Conservation (phyloP, 2,888 invertebrate species). For the Dasysyrphus tricinctus region DNA sequence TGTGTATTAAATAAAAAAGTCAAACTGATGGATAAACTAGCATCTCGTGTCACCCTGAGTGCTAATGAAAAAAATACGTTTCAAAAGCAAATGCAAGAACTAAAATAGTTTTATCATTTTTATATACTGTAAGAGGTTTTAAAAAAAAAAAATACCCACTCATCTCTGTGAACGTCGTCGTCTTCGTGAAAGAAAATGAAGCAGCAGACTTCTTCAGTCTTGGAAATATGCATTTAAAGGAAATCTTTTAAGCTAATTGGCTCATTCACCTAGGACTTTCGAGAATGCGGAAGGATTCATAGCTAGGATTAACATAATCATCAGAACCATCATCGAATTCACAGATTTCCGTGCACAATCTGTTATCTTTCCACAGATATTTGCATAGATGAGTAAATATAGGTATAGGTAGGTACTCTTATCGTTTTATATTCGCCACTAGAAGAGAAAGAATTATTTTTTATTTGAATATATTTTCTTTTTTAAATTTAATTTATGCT, state of each 20-base stretch:
- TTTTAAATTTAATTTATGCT: neutral
- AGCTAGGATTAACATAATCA: conserved; percentile 24
- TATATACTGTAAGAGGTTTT: neutral
- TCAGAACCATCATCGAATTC: conserved; percentile 41
- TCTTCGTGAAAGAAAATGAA: neutral
- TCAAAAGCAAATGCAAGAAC: conserved; percentile 29
- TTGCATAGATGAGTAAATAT: conserved; percentile 13
- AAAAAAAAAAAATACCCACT: neutral
- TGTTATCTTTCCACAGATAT: conserved; percentile 1
- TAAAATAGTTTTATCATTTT: conserved; percentile 21
- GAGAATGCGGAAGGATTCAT: conserved; percentile 28
- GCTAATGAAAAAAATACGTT: conserved; percentile 59
- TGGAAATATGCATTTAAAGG: conserved; percentile 46
- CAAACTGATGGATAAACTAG: conserved; percentile 43
- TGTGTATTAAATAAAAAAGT: conserved; percentile 10
- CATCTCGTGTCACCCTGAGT: conserved; percentile 42
- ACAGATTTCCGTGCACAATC: conserved; percentile 42
- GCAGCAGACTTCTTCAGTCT: conserved; percentile 24
- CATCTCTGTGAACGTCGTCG: neutral
- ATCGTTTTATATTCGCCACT: neutral
- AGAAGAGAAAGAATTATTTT: neutral
- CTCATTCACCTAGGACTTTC: conserved; percentile 45
- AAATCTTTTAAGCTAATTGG: conserved; percentile 65
- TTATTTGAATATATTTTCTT: neutral
- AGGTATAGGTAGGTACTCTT: neutral